phyloP scores from a whole-genome alignment of 1,140 invertebrate species.

The Capitella teleta region DNA sequence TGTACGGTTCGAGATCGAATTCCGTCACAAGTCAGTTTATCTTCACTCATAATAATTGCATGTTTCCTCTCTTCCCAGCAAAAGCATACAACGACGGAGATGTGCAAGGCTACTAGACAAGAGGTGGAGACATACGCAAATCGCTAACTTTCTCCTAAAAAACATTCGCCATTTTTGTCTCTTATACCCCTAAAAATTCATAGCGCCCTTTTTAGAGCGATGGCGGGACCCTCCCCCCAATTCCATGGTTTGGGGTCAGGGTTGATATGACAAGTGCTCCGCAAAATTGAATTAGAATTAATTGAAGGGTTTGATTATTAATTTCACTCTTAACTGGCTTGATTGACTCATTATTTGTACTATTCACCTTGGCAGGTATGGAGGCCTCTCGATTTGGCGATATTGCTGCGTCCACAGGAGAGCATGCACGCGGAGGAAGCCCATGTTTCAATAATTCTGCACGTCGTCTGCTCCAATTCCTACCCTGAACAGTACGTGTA shows the following conservation, averaged over 20 bases:
- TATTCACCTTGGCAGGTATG: slow-evolving; percentile 44
- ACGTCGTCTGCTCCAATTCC: slow-evolving; percentile 52
- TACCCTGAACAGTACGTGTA: slow-evolving; percentile 61
- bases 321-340: not conserved
- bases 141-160: no score
- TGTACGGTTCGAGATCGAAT: no score
- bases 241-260: not conserved
- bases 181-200: no score
- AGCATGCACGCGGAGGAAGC: slow-evolving; percentile 50
- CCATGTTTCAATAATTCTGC: slow-evolving; percentile 57
- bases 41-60: no score
- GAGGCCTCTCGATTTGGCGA: slow-evolving; percentile 54
- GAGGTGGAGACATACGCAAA: no score
- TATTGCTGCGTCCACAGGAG: slow-evolving; percentile 56
- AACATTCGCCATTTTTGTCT: no score
- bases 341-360: slow-evolving; percentile 6
- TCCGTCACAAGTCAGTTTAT: no score
- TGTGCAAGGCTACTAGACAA: no score
- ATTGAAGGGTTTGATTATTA: not conserved
- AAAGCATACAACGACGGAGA: no score
- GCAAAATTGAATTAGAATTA: not conserved
- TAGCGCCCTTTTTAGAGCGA: no score
- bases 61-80: no score
- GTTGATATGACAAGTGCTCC: not conserved
- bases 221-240: no score